phyloP scores from a whole-genome alignment of 1,140 invertebrate genomes.

The Holotrichia oblita region DNA sequence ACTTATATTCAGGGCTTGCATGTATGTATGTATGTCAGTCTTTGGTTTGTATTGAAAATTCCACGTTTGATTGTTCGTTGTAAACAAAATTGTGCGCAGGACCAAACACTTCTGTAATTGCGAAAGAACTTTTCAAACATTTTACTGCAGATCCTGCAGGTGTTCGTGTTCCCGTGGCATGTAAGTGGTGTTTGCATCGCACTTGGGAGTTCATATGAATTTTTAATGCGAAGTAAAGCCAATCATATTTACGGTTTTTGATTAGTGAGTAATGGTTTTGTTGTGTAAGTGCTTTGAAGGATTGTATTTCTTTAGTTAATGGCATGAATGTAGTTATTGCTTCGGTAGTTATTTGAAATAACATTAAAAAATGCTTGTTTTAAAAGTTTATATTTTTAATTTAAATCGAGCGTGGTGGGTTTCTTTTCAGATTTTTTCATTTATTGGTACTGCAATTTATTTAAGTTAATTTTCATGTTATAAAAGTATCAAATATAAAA shows the following conservation, averaged over 20 bases:
- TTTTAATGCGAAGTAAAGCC: too few species aligned
- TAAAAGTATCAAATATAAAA: too few species aligned
- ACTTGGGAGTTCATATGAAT: neutral
- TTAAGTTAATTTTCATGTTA: too few species aligned
- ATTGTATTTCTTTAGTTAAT: neutral
- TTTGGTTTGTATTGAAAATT: constrained; percentile 16
- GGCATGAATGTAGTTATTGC: neutral
- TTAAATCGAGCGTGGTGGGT: too few species aligned
- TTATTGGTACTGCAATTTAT: too few species aligned
- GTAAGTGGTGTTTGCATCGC: neutral
- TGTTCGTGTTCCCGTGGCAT: neutral
- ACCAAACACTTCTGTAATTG: neutral
- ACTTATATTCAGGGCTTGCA: neutral
- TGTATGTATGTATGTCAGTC: neutral
- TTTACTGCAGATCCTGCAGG: neutral
- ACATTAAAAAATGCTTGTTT: too few species aligned
- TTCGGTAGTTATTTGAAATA: too few species aligned
- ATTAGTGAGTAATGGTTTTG: neutral
- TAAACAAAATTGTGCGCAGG: constrained; percentile 25
- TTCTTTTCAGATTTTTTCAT: too few species aligned
- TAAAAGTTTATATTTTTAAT: too few species aligned
- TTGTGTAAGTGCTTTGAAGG: neutral
- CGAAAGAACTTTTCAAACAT: constrained; percentile 11
- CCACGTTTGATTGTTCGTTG: neutral
- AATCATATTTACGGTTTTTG: too few species aligned